phyloP scores from a whole-genome alignment of 2,113 vertebrate species.

The Trichechus manatus region DNA sequence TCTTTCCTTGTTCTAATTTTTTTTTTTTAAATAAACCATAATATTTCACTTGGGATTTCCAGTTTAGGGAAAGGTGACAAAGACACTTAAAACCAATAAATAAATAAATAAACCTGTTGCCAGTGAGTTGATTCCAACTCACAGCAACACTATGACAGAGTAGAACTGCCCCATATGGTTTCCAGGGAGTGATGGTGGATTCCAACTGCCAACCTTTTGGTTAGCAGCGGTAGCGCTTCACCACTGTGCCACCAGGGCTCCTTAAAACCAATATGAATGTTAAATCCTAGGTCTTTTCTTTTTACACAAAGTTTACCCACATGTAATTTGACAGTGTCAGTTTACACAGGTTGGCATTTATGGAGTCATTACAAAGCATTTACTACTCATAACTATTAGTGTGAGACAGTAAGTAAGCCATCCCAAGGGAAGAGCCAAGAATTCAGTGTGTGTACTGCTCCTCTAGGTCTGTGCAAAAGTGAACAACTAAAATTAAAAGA shows the following conservation, averaged over 20 bases:
- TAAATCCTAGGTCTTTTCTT: neutral
- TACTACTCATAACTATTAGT: neutral
- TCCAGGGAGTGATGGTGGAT: too few species aligned
- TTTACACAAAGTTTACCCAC: slow-evolving; percentile 20
- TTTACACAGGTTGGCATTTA: neutral
- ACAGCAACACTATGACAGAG: too few species aligned
- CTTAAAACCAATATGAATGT: neutral
- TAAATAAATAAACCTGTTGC: too few species aligned
- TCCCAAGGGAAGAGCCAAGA: neutral
- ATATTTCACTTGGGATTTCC: neutral
- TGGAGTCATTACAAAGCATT: neutral
- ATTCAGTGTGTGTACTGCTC: neutral
- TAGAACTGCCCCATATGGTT: too few species aligned
- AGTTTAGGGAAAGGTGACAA: slow-evolving; percentile 25
- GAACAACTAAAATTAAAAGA: neutral
- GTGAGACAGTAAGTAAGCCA: neutral
- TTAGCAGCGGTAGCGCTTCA: too few species aligned
- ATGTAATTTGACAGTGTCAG: neutral
- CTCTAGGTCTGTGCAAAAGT: neutral
- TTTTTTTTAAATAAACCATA: neutral
- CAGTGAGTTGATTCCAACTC: too few species aligned
- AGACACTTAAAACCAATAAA: neutral
- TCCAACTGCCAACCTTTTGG: too few species aligned
- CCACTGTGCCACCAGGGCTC: too few species aligned
- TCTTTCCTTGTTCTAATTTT: neutral